These are phyloP conservation scores for Melanostoma scalare DNA, from an alignment of 2,888 invertebrate genomes.

Conservation along the genomic window DNA sequence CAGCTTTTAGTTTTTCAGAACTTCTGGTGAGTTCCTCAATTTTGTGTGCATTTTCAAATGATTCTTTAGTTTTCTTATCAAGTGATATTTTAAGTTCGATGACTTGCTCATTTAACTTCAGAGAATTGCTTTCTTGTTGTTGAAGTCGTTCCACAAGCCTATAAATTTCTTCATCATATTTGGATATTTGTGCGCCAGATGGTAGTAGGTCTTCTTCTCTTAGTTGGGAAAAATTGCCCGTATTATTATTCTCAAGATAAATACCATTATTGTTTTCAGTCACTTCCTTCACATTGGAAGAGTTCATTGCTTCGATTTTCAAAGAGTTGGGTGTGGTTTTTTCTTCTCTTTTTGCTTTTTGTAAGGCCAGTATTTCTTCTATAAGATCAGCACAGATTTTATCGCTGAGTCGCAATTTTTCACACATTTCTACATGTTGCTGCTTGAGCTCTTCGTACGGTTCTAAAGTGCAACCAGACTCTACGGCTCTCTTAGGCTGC, in stretches of 20 bases:
- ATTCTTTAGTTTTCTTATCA: constrained; percentile 41
- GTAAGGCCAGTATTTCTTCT: constrained; percentile 2
- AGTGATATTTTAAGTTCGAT: constrained; percentile 54
- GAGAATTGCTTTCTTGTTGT: constrained; percentile 53
- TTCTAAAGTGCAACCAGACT: constrained; percentile 27
- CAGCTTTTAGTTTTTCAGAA: constrained; percentile 35
- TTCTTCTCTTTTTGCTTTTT: neutral
- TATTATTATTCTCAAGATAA: too few relatives aligned
- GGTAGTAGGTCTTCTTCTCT: neutral
- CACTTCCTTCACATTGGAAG: neutral
- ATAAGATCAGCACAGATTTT: constrained; percentile 5
- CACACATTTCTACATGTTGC: constrained; percentile 16
- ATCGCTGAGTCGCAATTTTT: neutral
- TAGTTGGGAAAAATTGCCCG: neutral
- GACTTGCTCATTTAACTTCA: constrained; percentile 47
- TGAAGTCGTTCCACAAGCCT: constrained; percentile 37
- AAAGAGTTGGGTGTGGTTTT: neutral
- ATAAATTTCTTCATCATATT: constrained; percentile 39
- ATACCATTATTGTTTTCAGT: neutral
- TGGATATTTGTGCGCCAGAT: constrained; percentile 2
- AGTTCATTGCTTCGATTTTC: neutral
- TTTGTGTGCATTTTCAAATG: constrained; percentile 34
- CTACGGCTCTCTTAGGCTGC: constrained; percentile 49
- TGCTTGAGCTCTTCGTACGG: constrained; percentile 41
- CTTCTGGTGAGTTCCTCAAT: constrained; percentile 28